These are phyloP conservation scores for Fregata magnificens DNA, from an alignment of 2,113 vertebrate genomes.

Conservation along the genomic window DNA sequence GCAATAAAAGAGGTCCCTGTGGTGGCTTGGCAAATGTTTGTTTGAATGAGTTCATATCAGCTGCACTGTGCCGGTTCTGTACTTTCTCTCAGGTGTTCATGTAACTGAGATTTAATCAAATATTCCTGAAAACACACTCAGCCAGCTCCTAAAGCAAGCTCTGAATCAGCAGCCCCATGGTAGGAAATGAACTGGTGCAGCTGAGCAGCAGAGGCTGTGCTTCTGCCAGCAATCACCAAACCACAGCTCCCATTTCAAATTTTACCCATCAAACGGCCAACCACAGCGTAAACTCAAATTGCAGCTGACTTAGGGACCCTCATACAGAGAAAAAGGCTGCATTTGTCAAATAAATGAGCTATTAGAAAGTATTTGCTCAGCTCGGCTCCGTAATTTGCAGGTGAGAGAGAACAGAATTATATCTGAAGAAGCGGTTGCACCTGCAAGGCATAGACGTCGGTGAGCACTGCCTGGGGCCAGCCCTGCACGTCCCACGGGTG, in stretches of 20 bases:
- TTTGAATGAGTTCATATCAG: background rate
- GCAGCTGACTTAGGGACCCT: background rate
- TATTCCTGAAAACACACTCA: background rate
- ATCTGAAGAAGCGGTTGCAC: accelerated
- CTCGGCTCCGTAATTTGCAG: accelerated
- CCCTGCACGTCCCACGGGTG: accelerated
- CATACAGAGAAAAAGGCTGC: accelerated
- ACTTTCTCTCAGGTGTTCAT: background rate
- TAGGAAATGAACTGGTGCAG: background rate
- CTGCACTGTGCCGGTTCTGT: background rate
- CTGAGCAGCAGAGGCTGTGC: background rate
- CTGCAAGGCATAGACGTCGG: accelerated
- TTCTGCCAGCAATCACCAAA: background rate
- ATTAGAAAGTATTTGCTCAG: background rate
- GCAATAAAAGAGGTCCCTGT: background rate
- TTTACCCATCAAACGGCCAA: background rate
- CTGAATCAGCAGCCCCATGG: background rate
- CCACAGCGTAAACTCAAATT: accelerated
- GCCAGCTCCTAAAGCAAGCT: background rate
- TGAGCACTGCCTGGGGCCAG: background rate
- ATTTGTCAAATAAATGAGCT: background rate
- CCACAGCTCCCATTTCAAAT: background rate
- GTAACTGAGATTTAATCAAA: background rate
- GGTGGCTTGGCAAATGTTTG: background rate
- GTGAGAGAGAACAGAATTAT: background rate